phyloP scores from a whole-genome alignment of 2,113 vertebrate genomes.

The Pygoscelis adeliae region DNA sequence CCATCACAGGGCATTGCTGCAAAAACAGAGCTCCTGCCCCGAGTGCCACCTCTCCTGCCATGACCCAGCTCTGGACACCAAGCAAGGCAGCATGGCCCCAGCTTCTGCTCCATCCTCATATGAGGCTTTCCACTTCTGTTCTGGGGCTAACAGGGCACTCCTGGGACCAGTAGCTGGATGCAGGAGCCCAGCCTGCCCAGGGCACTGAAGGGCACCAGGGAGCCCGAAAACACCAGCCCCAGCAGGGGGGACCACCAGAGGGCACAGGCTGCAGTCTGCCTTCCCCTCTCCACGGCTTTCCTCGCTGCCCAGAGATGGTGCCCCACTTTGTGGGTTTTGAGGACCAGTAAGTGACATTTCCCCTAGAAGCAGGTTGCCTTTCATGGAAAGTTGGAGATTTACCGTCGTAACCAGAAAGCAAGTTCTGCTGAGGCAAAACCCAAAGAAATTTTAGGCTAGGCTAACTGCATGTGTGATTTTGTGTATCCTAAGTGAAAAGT shows the following conservation, averaged over 20 bases:
- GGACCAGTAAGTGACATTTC: background rate
- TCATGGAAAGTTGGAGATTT: background rate
- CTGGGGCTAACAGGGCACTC: background rate
- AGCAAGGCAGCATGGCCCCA: background rate
- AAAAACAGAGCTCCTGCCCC: background rate
- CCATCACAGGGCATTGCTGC: background rate
- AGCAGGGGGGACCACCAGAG: rapidly evolving
- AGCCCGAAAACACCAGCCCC: background rate
- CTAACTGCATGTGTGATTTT: background rate
- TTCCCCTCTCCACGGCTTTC: background rate
- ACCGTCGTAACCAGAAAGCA: background rate
- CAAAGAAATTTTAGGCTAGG: background rate
- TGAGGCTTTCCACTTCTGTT: background rate
- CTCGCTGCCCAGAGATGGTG: background rate
- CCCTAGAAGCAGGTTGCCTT: background rate
- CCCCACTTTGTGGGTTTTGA: background rate
- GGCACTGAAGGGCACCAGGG: background rate
- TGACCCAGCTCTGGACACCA: background rate
- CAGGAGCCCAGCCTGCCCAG: background rate
- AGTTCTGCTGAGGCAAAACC: background rate
- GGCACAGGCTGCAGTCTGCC: background rate
- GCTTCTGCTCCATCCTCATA: background rate
- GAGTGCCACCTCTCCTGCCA: background rate
- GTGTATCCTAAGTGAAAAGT: background rate
- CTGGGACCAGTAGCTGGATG: background rate